Base-by-base conservation (phyloP, 2,797 vertebrate species). In the Paguma larvata region DNA sequence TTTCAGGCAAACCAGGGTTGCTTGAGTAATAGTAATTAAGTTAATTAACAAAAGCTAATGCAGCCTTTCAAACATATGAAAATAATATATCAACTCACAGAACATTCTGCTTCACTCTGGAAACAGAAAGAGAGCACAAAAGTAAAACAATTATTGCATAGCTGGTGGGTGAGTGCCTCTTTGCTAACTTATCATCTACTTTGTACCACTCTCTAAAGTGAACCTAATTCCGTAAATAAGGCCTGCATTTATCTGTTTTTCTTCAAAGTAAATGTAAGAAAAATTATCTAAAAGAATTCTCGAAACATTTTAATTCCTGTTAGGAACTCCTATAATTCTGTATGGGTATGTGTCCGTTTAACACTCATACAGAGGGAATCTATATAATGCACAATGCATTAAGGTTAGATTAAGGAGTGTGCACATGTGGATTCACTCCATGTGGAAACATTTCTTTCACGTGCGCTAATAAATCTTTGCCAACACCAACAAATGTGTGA, bases 11-110 rank as follows among this genome's bases (percentile, higher is more conserved):
- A 14, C 25, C 7, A 9, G 27, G 11, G 41, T 65, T 56, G 56
- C 92, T 70, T 27, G 14, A 59, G 56, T 80, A 23, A 56, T 9
- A 34, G 10, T 12, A 84, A 86, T 73, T 63, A 90, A 90, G 16
- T n/a, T 27, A 92, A 78, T 78, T 89, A 77, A 70, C 6, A 91
- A 85, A 85, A 91, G 11, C 18, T 70, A 91, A 85, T 46, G 8
- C 14, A 83, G 7, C 9, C 19, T 95, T 93, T 96, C 62, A 94
- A 93, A 67, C 59, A 80, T 21, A 30, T 72, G 27, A 48, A 63
- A 95, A 77, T 6, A 80, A 62, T 46, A 32, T 51, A 62, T 75
- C 30, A 85, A 16, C 32, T 85, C 68, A 87, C 1, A 79, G 51
- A 83, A 84, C 5, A 68, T 68, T 83, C 86, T 93, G 23, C 21